Percentiles rank a stretch among this genome's conserved stretches.
These are phyloP conservation scores for Drosophila malerkotliana DNA, from an alignment of 1,140 invertebrate genomes.

Conservation along the genomic window DNA sequence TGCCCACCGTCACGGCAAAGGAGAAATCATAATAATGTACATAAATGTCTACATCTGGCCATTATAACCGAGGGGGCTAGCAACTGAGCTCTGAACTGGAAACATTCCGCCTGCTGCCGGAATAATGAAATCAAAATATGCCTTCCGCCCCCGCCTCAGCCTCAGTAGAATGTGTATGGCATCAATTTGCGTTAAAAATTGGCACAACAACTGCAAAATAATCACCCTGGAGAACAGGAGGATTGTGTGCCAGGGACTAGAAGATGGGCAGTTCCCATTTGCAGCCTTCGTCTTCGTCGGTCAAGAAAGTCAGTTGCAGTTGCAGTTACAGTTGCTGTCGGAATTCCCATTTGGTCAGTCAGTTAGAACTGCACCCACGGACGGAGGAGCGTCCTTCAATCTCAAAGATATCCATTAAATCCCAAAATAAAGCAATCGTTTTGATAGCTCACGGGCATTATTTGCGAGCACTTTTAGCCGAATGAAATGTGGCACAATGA, in stretches of 20 bases:
- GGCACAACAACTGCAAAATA: conserved; percentile 70
- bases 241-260: conserved; percentile 5
- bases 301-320: not conserved
- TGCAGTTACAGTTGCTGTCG: not conserved
- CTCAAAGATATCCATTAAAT: conserved; percentile 7
- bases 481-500: conserved; percentile 79
- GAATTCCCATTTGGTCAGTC: conserved; percentile 52
- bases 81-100: conserved; percentile 26
- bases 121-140: conserved; percentile 73
- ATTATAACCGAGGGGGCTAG: conserved; percentile 53
- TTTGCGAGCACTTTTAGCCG: conserved; percentile 67
- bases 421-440: conserved; percentile 59
- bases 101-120: conserved; percentile 43
- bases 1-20: not conserved
- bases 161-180: conserved; percentile 16
- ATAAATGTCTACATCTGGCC: conserved; percentile 45
- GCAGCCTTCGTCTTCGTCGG: conserved; percentile 3
- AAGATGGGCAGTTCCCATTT: conserved; percentile 33
- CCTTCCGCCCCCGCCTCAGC: conserved; percentile 1
- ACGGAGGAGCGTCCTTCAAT: not conserved
- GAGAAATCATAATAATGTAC: conserved; percentile 39
- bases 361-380: conserved; percentile 37
- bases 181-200: conserved; percentile 59
- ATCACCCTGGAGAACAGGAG: conserved; percentile 68
- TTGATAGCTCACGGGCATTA: conserved; percentile 65